phyloP scores from a whole-genome alignment of 2,797 vertebrate genomes.

The Nyctalus aviator region DNA sequence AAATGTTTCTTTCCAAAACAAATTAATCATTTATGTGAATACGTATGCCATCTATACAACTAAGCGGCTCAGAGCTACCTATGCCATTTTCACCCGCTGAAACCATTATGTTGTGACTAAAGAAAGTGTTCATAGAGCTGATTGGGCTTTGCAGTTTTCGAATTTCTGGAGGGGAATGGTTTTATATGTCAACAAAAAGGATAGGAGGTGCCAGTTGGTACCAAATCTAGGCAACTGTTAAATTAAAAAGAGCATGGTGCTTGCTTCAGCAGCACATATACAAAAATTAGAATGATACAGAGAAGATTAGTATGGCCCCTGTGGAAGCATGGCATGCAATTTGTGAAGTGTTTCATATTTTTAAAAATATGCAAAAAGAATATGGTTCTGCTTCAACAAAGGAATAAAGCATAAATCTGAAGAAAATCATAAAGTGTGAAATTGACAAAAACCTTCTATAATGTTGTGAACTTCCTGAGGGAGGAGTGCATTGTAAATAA shows the following conservation, averaged over 20 bases:
- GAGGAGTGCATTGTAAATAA: background rate
- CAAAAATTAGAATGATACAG: background rate
- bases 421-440: background rate
- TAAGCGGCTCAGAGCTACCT: background rate
- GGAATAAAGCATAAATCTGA: slow-evolving; percentile 14
- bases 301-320: background rate
- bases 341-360: background rate
- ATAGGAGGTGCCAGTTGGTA: background rate
- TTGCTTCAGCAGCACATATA: background rate
- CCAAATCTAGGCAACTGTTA: slow-evolving; percentile 32
- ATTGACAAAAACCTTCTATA: background rate
- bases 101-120: slow-evolving; percentile 2
- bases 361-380: background rate
- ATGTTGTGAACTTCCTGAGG: background rate
- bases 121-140: background rate
- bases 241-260: background rate
- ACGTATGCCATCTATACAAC: background rate
- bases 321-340: background rate
- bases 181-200: slow-evolving; percentile 14
- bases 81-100: background rate
- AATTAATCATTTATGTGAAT: slow-evolving; percentile 30
- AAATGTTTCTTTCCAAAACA: slow-evolving; percentile 28
- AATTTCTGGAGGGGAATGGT: background rate
- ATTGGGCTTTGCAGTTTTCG: slow-evolving; percentile 20
- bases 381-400: background rate